These are phyloP conservation scores for Antrozous pallidus DNA, from an alignment of 2,797 vertebrate species.

Conservation along the genomic window DNA sequence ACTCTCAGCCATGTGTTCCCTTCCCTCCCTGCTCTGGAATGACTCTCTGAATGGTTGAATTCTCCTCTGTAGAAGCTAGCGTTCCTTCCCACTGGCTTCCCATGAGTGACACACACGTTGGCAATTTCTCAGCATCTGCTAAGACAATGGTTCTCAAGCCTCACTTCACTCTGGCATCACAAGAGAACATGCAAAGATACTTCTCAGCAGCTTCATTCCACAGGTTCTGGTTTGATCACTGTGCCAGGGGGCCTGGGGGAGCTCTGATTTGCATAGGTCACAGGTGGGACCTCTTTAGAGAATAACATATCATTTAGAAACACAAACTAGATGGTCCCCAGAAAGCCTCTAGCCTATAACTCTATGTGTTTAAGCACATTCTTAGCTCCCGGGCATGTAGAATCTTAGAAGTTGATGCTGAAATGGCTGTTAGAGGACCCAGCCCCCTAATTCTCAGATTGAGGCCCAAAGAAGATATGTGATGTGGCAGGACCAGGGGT, in stretches of 20 bases:
- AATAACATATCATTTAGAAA: not conserved
- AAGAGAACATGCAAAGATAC: not conserved
- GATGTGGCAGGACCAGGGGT: not conserved
- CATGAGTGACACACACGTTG: not conserved
- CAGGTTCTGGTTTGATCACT: not conserved
- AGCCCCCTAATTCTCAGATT: not conserved
- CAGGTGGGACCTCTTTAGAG: not conserved
- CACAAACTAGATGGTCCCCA: not conserved
- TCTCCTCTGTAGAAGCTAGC: not conserved
- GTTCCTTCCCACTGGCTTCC: not conserved
- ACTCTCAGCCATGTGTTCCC: not conserved
- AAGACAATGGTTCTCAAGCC: not conserved
- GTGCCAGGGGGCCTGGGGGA: not conserved
- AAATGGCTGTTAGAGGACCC: not conserved
- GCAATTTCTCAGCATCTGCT: not conserved
- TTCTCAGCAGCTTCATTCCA: not conserved
- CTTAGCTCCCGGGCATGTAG: not conserved
- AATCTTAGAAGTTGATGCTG: not conserved
- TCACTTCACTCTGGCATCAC: not conserved
- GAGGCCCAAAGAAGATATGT: not conserved
- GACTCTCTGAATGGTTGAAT: not conserved
- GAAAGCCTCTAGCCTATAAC: not conserved
- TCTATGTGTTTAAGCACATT: not conserved
- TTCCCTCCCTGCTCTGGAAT: constrained; percentile 6
- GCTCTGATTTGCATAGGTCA: not conserved